Percentiles rank a stretch among this genome's conserved stretches.
Evolutionary conservation across 2,888 invertebrate genomes (phyloP).

Genomic region (Catocala fraxini): DNA sequence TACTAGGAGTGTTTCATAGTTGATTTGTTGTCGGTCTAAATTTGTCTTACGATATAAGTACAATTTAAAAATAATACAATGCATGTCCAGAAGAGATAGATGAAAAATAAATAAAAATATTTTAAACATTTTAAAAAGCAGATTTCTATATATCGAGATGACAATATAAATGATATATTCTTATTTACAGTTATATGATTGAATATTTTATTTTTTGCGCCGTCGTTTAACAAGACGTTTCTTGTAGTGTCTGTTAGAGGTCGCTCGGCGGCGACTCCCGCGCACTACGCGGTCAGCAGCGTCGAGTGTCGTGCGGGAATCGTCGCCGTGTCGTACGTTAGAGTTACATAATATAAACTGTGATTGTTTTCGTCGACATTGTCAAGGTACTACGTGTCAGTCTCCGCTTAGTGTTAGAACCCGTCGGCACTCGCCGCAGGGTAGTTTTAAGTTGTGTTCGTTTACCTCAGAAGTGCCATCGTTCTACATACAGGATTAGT

Average conservation of each 20-base stretch:
- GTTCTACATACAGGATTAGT: constrained; percentile 47
- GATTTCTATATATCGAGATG: constrained; percentile 84
- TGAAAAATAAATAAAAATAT: constrained; percentile 67
- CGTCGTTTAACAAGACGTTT: constrained; percentile 51
- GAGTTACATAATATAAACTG: constrained; percentile 63
- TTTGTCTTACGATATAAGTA: constrained; percentile 81
- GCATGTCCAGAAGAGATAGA: constrained; percentile 81
- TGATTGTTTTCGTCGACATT: constrained; percentile 74
- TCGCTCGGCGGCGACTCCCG: constrained; percentile 30
- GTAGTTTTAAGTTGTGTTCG: constrained; percentile 75
- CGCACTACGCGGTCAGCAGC: too few species aligned
- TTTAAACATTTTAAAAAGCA: constrained; percentile 79
- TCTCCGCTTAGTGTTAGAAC: constrained; percentile 52
- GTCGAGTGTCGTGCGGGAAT: constrained; percentile 3
- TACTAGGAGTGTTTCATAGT: constrained; percentile 67
- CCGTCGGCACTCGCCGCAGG: constrained; percentile 50
- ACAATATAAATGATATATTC: constrained; percentile 82
- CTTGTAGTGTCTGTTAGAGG: constrained; percentile 44
- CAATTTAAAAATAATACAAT: constrained; percentile 75
- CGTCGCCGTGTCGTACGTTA: constrained; percentile 29
- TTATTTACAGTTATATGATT: constrained; percentile 82
- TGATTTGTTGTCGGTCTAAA: constrained; percentile 80
- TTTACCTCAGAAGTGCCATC: constrained; percentile 84
- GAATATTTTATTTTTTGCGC: constrained; percentile 66
- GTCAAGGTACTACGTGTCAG: constrained; percentile 71